Evolutionary conservation across 2,113 vertebrate genomes (phyloP).

Genomic region (Ancistrus triradiatus): DNA sequence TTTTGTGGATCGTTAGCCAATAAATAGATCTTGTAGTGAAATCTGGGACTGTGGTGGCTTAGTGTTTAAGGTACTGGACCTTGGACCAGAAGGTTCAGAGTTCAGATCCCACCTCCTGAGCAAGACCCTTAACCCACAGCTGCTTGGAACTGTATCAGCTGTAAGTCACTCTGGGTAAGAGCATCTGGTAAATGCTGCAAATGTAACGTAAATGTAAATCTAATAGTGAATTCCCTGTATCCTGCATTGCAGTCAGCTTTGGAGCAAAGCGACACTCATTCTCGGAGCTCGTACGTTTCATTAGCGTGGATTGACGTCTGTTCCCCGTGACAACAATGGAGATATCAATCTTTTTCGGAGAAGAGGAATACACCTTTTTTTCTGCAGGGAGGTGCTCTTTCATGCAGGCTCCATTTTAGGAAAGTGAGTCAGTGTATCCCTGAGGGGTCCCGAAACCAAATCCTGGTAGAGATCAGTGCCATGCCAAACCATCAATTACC

Average conservation of each 20-base stretch:
- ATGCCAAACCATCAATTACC: conserved; percentile 99
- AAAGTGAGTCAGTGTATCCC: conserved; percentile 85
- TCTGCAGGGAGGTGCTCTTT: conserved; percentile 56
- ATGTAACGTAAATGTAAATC: too few relatives aligned
- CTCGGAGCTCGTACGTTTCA: conserved; percentile 23
- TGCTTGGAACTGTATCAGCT: too few relatives aligned
- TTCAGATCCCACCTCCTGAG: too few relatives aligned
- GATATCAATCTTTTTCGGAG: conserved; percentile 52
- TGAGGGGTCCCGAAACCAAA: conserved; percentile 77
- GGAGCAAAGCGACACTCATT: conserved; percentile 14
- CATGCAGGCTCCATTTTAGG: conserved; percentile 71
- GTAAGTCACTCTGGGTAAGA: too few relatives aligned
- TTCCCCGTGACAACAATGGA: conserved; percentile 68
- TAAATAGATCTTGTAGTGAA: too few relatives aligned
- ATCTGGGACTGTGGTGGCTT: too few relatives aligned
- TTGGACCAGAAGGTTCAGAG: too few relatives aligned
- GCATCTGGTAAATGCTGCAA: too few relatives aligned
- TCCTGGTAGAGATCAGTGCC: conserved; percentile 72
- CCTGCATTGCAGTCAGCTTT: conserved; percentile 1
- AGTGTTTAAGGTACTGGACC: too few relatives aligned
- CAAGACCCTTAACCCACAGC: too few relatives aligned
- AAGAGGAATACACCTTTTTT: conserved; percentile 48
- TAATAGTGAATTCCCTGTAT: conserved; percentile 11
- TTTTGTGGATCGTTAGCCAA: too few relatives aligned
- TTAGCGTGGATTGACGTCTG: conserved; percentile 62